These are phyloP conservation scores for Metridium senile DNA, from an alignment of 92 coral and sea anemone genomes.

Conservation along the genomic window DNA sequence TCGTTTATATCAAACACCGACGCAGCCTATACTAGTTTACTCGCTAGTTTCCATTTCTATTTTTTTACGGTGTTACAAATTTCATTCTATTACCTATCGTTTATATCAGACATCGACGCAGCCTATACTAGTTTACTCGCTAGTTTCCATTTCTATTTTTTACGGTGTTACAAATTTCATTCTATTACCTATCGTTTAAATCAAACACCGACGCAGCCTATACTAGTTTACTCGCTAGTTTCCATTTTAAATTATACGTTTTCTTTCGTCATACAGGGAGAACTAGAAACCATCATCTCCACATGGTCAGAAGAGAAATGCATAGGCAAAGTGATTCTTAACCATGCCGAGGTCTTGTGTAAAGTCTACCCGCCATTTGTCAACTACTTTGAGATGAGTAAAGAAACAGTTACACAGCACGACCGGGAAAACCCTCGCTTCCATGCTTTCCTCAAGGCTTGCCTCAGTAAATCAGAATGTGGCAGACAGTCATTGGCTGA, in stretches of 20 bases:
- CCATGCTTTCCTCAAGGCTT: conserved; percentile 94
- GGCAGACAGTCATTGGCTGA: conserved; percentile 93
- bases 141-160: no score
- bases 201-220: no score
- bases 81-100: no score
- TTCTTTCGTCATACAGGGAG: conserved; percentile 40
- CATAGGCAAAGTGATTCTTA: conserved; percentile 81
- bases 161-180: no score
- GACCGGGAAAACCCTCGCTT: conserved; percentile 91
- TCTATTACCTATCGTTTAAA: no score
- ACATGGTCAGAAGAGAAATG: conserved; percentile 93
- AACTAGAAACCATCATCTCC: conserved; percentile 73
- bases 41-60: no score
- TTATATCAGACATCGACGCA: no score
- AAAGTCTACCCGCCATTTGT: conserved; percentile 97
- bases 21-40: no score
- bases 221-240: not conserved
- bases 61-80: no score
- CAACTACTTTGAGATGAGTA: conserved; percentile 98
- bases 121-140: no score
- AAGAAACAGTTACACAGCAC: conserved; percentile 86
- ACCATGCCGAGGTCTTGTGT: conserved; percentile 88
- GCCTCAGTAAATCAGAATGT: conserved; percentile 95
- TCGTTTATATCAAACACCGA: no score
- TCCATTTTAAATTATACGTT: no score